A percentile compares a stretch with the other conserved stretches of the same genome.
phyloP scores from a whole-genome alignment of 2,888 invertebrate species.

The Aelia acuminata region DNA sequence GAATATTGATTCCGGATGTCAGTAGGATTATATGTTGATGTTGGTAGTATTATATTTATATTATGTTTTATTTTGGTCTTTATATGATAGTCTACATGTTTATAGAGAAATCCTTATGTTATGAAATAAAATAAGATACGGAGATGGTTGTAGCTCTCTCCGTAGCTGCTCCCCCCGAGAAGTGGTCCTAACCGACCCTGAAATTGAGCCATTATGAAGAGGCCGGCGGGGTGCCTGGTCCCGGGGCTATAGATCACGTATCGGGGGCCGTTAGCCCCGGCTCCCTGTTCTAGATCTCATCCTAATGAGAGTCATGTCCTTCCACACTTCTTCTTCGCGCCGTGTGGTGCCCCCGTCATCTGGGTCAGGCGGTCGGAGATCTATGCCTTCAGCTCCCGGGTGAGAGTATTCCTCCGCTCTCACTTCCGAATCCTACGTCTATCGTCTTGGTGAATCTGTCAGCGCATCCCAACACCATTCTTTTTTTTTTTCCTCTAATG shows the following conservation, averaged over 20 bases:
- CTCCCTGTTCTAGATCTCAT: neutral
- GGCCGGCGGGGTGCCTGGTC: neutral
- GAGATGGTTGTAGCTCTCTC: neutral
- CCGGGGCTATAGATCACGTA: constrained; percentile 31
- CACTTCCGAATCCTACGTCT: neutral
- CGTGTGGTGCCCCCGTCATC: neutral
- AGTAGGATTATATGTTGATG: too few species aligned
- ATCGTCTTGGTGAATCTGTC: neutral
- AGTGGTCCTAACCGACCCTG: constrained; percentile 26
- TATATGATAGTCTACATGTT: too few species aligned
- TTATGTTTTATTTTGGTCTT: too few species aligned
- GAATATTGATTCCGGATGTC: too few species aligned
- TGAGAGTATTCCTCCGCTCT: neutral
- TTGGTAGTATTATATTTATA: too few species aligned
- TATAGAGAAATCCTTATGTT: neutral
- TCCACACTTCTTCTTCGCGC: neutral
- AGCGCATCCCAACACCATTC: too few species aligned
- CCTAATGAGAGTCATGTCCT: constrained; percentile 43
- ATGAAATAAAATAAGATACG: neutral
- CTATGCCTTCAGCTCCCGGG: neutral
- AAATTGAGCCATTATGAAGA: constrained; percentile 28
- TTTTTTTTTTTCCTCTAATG: too few species aligned
- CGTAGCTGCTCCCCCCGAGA: neutral
- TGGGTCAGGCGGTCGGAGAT: neutral
- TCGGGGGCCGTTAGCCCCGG: constrained; percentile 34